A percentile compares a stretch with the other conserved stretches of the same genome.
Conservation (phyloP, 2,888 invertebrate species). For the Phymatocera aterrima region DNA sequence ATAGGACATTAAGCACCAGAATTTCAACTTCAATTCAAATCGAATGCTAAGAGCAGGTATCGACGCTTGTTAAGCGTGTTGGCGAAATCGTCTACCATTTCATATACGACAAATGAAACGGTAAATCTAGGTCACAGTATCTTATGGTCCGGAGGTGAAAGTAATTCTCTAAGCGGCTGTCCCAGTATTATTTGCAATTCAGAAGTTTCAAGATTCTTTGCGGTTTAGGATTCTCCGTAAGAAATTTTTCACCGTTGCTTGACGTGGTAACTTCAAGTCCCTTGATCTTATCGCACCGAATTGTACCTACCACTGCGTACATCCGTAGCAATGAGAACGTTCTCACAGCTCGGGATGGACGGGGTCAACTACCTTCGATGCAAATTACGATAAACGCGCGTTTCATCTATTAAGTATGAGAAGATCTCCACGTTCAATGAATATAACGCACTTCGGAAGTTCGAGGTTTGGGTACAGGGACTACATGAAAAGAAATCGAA, state of each 20-base stretch:
- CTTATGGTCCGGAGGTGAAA: slow-evolving; percentile 28
- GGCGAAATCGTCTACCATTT: background rate
- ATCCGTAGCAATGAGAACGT: slow-evolving; percentile 37
- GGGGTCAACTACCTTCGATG: slow-evolving; percentile 34
- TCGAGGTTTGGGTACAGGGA: background rate
- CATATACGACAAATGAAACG: background rate
- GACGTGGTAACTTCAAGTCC: background rate
- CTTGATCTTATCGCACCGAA: slow-evolving; percentile 30
- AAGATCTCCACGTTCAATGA: background rate
- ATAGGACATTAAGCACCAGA: too few relatives aligned
- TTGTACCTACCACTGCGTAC: background rate
- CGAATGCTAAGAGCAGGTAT: too few relatives aligned
- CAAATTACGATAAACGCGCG: slow-evolving; percentile 34
- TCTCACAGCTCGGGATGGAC: slow-evolving; percentile 21
- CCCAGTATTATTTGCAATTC: slow-evolving; percentile 5
- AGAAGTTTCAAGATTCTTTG: background rate
- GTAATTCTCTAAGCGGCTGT: background rate
- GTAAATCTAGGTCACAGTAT: slow-evolving; percentile 10
- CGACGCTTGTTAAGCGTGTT: background rate
- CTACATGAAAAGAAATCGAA: slow-evolving; percentile 13
- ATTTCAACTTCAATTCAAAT: too few relatives aligned
- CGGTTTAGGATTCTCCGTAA: background rate
- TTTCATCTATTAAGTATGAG: background rate
- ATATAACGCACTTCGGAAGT: background rate
- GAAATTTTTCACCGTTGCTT: background rate